These are phyloP conservation scores for Xanthia togata DNA, from an alignment of 2,888 invertebrate species.

Conservation along the genomic window DNA sequence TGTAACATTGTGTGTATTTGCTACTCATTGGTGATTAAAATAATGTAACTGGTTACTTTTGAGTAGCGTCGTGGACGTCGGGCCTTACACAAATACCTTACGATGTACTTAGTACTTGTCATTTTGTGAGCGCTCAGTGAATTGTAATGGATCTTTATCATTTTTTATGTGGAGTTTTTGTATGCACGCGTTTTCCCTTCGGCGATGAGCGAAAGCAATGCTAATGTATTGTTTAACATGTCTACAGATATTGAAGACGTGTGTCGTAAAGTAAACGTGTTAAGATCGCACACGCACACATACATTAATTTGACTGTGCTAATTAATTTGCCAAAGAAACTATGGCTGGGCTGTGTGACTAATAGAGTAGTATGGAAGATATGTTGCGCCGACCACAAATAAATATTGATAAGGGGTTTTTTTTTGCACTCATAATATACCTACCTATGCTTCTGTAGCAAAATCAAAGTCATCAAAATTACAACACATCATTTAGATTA, in stretches of 20 bases:
- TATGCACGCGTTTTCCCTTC: slow-evolving; percentile 48
- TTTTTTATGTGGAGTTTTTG: slow-evolving; percentile 52
- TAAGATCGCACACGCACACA: background rate
- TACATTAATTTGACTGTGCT: background rate
- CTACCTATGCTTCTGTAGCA: no score
- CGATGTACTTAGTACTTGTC: slow-evolving; percentile 51
- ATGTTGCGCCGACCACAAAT: background rate
- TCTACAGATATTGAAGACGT: slow-evolving; percentile 4
- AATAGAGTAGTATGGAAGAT: background rate
- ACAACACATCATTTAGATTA: background rate
- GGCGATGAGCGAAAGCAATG: slow-evolving; percentile 37
- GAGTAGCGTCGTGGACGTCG: background rate
- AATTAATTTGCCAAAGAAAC: background rate
- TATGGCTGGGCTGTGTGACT: background rate
- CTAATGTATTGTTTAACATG: slow-evolving; percentile 4
- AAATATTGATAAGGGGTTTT: background rate
- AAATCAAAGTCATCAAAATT: background rate
- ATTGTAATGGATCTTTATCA: slow-evolving; percentile 52
- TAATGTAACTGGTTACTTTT: background rate
- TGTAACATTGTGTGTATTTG: background rate
- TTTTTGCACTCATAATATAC: background rate
- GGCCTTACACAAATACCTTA: slow-evolving; percentile 45
- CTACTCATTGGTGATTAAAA: background rate
- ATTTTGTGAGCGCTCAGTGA: slow-evolving; percentile 44
- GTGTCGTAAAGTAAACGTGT: slow-evolving; percentile 9